A percentile compares a stretch with the other conserved stretches of the same genome.
Conservation (phyloP, 2,797 vertebrate genomes). For the Enteromius trimaculatus region DNA sequence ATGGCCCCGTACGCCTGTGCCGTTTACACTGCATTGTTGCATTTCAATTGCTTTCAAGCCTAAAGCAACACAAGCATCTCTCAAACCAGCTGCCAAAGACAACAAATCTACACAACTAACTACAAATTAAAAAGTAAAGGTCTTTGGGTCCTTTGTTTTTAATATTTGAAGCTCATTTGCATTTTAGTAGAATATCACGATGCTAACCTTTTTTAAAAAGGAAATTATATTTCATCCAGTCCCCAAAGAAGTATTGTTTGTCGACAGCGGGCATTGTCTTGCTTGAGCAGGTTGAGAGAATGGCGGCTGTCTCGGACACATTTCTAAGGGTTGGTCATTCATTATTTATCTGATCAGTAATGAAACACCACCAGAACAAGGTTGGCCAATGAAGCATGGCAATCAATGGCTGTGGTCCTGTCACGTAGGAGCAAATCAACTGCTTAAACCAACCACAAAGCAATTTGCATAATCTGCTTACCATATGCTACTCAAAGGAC, state of each 20-base stretch:
- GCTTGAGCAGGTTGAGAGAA: slow-evolving; percentile 39
- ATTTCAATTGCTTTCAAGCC: slow-evolving; percentile 6
- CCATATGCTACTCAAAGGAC: slow-evolving; percentile 27
- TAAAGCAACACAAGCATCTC: neutral
- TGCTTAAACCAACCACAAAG: slow-evolving; percentile 7
- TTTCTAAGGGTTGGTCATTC: slow-evolving; percentile 28
- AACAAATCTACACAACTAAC: neutral
- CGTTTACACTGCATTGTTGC: slow-evolving; percentile 4
- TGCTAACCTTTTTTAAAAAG: slow-evolving; percentile 12
- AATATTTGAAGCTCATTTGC: slow-evolving; percentile 24
- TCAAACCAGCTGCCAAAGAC: neutral
- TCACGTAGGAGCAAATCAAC: slow-evolving; percentile 28
- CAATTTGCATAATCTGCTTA: slow-evolving; percentile 26
- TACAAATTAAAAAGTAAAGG: neutral
- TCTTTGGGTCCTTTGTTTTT: neutral
- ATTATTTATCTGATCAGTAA: slow-evolving; percentile 54
- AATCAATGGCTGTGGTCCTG: slow-evolving; percentile 34
- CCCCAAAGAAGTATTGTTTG: slow-evolving; percentile 31
- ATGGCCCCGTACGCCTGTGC: neutral
- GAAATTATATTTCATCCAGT: slow-evolving; percentile 33
- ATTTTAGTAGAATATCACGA: slow-evolving; percentile 5
- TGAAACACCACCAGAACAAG: slow-evolving; percentile 42
- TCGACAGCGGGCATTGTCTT: slow-evolving; percentile 40
- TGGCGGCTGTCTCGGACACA: neutral
- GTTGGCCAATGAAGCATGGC: slow-evolving; percentile 28